Percentiles rank a stretch among this genome's conserved stretches.
Conservation (phyloP, 2,113 vertebrate species). For the Myotis brandtii region DNA sequence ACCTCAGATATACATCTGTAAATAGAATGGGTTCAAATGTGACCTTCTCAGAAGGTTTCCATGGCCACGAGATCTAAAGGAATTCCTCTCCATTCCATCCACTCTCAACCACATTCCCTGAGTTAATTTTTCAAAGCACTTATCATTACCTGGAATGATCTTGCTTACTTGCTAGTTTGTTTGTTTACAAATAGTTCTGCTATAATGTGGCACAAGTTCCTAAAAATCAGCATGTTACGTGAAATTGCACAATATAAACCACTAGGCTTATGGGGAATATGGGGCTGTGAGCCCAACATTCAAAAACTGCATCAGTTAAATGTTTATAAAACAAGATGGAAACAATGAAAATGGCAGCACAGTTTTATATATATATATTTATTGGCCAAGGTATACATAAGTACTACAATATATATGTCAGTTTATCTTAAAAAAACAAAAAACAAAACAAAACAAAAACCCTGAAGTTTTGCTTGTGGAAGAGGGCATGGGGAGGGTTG, state of each 20-base stretch:
- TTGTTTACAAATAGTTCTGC: slow-evolving; percentile 23
- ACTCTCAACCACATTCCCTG: background rate
- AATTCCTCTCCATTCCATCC: background rate
- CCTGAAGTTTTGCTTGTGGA: background rate
- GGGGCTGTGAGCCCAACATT: background rate
- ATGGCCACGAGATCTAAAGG: background rate
- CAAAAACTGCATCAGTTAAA: background rate
- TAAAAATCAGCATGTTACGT: background rate
- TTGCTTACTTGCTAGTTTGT: background rate
- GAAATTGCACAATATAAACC: background rate
- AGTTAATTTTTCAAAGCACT: background rate
- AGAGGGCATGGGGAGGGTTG: background rate
- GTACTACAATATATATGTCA: background rate
- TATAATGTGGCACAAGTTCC: background rate
- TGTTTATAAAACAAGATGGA: background rate
- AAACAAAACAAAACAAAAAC: background rate
- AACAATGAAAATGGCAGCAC: background rate
- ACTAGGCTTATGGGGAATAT: background rate
- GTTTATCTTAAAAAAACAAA: background rate
- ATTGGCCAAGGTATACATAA: background rate
- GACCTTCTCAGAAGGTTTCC: background rate
- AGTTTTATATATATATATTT: background rate
- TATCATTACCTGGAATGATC: background rate
- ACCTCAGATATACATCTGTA: background rate
- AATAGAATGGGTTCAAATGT: background rate